A percentile compares a stretch with the other conserved stretches of the same genome.
Conservation (phyloP, 64 coral and sea anemone genomes). For the Montipora foliosa region DNA sequence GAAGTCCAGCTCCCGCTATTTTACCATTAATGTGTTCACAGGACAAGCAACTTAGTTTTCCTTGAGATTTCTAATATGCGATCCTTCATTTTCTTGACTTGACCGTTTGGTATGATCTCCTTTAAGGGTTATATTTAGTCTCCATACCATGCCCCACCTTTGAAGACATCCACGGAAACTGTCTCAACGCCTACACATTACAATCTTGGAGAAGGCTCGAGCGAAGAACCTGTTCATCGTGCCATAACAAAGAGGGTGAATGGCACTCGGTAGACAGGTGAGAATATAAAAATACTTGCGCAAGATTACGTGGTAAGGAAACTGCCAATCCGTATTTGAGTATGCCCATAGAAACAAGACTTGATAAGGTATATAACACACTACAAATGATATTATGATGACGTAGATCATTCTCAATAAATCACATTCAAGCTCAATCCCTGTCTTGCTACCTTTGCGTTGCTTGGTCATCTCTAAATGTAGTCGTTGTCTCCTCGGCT, state of each 20-base stretch:
- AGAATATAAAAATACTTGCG: conserved; percentile 68
- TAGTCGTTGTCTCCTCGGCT: neutral
- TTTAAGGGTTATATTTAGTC: too few species aligned
- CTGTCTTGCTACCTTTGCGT: neutral
- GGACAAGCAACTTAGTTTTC: too few species aligned
- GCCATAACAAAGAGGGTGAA: conserved; percentile 93
- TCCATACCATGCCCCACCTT: neutral
- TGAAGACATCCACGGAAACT: neutral
- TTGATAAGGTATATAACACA: conserved; percentile 84
- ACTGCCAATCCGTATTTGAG: neutral
- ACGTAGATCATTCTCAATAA: conserved; percentile 93
- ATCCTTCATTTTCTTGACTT: too few species aligned
- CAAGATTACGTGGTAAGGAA: conserved; percentile 46
- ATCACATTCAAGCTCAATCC: conserved; percentile 67
- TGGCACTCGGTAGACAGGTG: conserved; percentile 70
- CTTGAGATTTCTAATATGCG: too few species aligned
- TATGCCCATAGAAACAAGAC: conserved; percentile 53
- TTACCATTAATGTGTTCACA: too few species aligned
- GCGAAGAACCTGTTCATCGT: conserved; percentile 79
- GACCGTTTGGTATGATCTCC: too few species aligned
- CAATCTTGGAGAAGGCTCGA: conserved; percentile 35
- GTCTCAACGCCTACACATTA: conserved; percentile 32
- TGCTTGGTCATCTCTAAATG: neutral
- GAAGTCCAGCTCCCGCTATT: too few species aligned
- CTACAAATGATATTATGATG: conserved; percentile 77